Evolutionary conservation across 1,140 invertebrate genomes (phyloP).

Genomic region (Protaetia brevitarsis): DNA sequence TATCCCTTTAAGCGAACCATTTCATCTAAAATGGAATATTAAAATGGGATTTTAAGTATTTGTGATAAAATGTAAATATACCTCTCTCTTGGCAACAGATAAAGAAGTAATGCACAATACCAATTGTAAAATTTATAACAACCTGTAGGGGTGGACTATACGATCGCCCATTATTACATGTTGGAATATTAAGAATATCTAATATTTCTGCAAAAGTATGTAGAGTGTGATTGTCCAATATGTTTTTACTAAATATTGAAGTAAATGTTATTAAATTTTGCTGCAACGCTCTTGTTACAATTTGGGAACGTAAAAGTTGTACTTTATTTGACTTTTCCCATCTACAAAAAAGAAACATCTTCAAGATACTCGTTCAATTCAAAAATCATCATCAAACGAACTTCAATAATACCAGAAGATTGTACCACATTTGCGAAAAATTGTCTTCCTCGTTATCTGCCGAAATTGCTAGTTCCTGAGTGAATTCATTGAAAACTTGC

Average conservation of each 20-base stretch:
- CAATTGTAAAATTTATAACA: constrained; percentile 62
- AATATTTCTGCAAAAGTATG: constrained; percentile 52
- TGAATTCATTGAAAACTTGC: constrained; percentile 44
- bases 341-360: constrained; percentile 36
- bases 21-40: constrained; percentile 46
- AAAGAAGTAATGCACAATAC: constrained; percentile 74
- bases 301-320: constrained; percentile 48
- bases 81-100: constrained; percentile 65
- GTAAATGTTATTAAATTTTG: constrained; percentile 52
- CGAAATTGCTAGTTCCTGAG: constrained; percentile 30
- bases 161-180: constrained; percentile 38
- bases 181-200: constrained; percentile 48
- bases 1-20: constrained; percentile 58
- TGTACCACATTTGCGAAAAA: constrained; percentile 49
- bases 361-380: too few species aligned
- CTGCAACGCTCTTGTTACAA: constrained; percentile 51
- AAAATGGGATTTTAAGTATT: not conserved
- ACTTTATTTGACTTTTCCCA: constrained; percentile 54
- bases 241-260: constrained; percentile 37
- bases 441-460: constrained; percentile 29
- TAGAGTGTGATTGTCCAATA: constrained; percentile 43
- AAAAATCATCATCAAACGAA: too few species aligned
- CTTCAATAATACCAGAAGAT: constrained; percentile 52
- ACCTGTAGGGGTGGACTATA: constrained; percentile 50
- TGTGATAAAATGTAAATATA: constrained; percentile 43